phyloP scores from a whole-genome alignment of 2,888 invertebrate species.

The Hypomecis atomaria region DNA sequence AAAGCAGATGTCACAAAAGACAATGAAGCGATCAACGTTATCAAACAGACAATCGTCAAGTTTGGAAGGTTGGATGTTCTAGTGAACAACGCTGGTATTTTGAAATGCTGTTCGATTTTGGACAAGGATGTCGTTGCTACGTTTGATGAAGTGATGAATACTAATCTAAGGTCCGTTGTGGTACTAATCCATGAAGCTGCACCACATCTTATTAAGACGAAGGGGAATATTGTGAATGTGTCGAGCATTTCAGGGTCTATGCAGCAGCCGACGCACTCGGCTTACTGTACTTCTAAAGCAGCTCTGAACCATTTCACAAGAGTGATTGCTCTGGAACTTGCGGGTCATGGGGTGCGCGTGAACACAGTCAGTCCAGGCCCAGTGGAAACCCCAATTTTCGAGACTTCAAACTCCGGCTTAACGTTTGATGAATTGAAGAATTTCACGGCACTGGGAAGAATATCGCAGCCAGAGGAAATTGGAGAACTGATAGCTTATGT shows the following conservation, averaged over 20 bases:
- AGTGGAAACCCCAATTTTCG: conserved; percentile 78
- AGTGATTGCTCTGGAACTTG: conserved; percentile 85
- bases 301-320: conserved; percentile 53
- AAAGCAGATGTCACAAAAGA: conserved; percentile 56
- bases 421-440: conserved; percentile 17
- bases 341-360: conserved; percentile 89
- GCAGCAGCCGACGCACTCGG: conserved; percentile 54
- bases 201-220: conserved; percentile 51
- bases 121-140: conserved; percentile 40
- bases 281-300: conserved; percentile 53
- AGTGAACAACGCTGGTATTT: conserved; percentile 58
- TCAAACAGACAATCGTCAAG: conserved; percentile 49
- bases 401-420: conserved; percentile 18
- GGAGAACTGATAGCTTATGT: conserved; percentile 51
- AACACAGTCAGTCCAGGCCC: conserved; percentile 56
- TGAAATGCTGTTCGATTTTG: conserved; percentile 31
- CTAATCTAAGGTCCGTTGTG: conserved; percentile 53
- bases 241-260: conserved; percentile 48
- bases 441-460: conserved; percentile 46
- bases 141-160: conserved; percentile 54
- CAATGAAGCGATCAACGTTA: conserved; percentile 45
- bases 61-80: conserved; percentile 55
- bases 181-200: conserved; percentile 51
- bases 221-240: conserved; percentile 59
- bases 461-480: conserved; percentile 50